phyloP scores from a whole-genome alignment of 2,888 invertebrate species.

The Metopia argyrocephala region DNA sequence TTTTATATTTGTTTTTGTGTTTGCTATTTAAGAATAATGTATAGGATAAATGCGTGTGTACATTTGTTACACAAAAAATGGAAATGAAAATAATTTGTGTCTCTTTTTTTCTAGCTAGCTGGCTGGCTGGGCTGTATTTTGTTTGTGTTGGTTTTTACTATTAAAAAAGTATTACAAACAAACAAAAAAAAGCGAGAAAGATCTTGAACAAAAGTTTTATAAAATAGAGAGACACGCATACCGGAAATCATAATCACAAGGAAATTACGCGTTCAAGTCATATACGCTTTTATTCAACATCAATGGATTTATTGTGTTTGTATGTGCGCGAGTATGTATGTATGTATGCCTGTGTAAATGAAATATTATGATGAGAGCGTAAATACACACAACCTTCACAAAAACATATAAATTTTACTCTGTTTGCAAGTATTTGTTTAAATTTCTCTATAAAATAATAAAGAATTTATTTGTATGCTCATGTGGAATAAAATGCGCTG shows the following conservation, averaged over 20 bases:
- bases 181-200: background rate
- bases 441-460: slow-evolving; percentile 48
- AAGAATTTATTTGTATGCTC: slow-evolving; percentile 59
- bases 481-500: slow-evolving; percentile 35
- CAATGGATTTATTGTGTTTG: slow-evolving; percentile 19
- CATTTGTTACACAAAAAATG: slow-evolving; percentile 64
- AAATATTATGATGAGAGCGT: slow-evolving; percentile 2
- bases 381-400: background rate
- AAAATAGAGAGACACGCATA: slow-evolving; percentile 63
- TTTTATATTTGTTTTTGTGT: slow-evolving; percentile 7
- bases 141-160: background rate
- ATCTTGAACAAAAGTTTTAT: slow-evolving; percentile 62
- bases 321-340: background rate
- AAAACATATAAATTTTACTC: background rate
- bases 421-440: background rate
- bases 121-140: background rate
- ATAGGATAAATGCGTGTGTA: slow-evolving; percentile 68
- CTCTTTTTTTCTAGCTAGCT: background rate
- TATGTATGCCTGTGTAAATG: background rate
- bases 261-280: slow-evolving; percentile 66
- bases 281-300: slow-evolving; percentile 26
- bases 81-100: slow-evolving; percentile 1
- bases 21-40: slow-evolving; percentile 56
- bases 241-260: slow-evolving; percentile 67
- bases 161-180: slow-evolving; percentile 6